phyloP scores from a whole-genome alignment of 2,888 invertebrate species.

The Liodrosophila aerea region DNA sequence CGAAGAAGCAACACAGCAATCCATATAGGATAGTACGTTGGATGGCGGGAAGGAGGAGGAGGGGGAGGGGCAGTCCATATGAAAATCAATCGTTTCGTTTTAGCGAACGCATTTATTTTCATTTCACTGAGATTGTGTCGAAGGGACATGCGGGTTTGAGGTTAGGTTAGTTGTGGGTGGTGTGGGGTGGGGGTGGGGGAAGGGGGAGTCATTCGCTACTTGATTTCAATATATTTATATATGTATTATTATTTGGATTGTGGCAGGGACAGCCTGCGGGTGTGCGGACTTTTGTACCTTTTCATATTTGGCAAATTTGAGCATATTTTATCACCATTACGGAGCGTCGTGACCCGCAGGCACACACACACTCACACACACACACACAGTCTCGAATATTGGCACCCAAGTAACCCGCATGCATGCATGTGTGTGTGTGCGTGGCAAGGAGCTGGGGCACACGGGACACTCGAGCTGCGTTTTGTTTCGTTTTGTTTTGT shows the following conservation, averaged over 20 bases:
- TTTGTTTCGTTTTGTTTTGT: constrained; percentile 40
- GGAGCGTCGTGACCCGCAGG: constrained; percentile 67
- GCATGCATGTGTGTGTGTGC: constrained; percentile 15
- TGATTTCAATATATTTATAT: constrained; percentile 62
- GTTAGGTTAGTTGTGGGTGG: background rate
- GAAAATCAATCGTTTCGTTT: constrained; percentile 82
- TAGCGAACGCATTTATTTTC: constrained; percentile 81
- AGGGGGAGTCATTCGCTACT: constrained; percentile 39
- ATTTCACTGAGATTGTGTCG: constrained; percentile 72
- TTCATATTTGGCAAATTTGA: constrained; percentile 77
- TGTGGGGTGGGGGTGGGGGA: background rate
- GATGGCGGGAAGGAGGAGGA: no score
- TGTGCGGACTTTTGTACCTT: constrained; percentile 62
- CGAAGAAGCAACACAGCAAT: background rate
- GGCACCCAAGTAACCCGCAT: constrained; percentile 61
- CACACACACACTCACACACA: constrained; percentile 21
- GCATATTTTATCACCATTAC: constrained; percentile 80
- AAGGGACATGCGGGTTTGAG: constrained; percentile 1
- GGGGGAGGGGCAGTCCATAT: constrained; percentile 21
- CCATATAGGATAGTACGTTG: no score
- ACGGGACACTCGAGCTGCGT: background rate
- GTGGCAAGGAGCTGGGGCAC: background rate
- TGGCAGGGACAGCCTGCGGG: constrained; percentile 44
- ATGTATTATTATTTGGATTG: constrained; percentile 58
- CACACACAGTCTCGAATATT: constrained; percentile 43